Percentiles rank a stretch among this genome's conserved stretches.
Evolutionary conservation across 2,797 vertebrate species (phyloP).

Genomic region (Liasis olivaceus): DNA sequence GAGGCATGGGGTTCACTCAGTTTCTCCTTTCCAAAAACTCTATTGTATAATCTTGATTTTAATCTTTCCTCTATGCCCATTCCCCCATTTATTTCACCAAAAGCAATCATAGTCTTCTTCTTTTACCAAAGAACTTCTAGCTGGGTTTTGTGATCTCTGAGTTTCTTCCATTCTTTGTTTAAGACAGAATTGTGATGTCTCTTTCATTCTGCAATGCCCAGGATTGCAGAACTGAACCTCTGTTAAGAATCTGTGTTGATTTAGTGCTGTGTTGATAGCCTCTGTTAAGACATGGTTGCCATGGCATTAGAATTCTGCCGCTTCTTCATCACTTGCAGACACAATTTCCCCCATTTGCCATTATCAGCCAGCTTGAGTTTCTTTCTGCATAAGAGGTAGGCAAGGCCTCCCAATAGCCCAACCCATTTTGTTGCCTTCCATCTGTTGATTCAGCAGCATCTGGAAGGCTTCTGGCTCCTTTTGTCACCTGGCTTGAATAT

Average conservation of each 20-base stretch:
- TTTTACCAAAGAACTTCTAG: not conserved
- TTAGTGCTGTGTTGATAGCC: not conserved
- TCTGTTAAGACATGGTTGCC: not conserved
- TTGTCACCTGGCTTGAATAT: not conserved
- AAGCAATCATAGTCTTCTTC: too few relatives aligned
- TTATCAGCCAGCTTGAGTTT: not conserved
- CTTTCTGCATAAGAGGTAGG: not conserved
- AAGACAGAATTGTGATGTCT: not conserved
- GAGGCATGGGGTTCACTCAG: too few relatives aligned
- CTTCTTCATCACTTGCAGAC: not conserved
- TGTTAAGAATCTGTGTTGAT: not conserved
- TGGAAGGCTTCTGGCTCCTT: not conserved
- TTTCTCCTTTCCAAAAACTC: too few relatives aligned
- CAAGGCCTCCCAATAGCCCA: not conserved
- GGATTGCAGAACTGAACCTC: not conserved
- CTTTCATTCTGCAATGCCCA: not conserved
- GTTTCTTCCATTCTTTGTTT: not conserved
- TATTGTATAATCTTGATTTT: too few relatives aligned
- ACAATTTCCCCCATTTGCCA: not conserved
- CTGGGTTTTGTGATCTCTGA: not conserved
- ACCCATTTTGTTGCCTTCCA: not conserved
- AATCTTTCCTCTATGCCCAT: too few relatives aligned
- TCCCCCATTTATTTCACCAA: too few relatives aligned
- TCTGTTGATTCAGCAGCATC: not conserved
- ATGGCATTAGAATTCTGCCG: not conserved